Conservation (phyloP, 1,140 invertebrate species). For the Melanaphis sacchari region DNA sequence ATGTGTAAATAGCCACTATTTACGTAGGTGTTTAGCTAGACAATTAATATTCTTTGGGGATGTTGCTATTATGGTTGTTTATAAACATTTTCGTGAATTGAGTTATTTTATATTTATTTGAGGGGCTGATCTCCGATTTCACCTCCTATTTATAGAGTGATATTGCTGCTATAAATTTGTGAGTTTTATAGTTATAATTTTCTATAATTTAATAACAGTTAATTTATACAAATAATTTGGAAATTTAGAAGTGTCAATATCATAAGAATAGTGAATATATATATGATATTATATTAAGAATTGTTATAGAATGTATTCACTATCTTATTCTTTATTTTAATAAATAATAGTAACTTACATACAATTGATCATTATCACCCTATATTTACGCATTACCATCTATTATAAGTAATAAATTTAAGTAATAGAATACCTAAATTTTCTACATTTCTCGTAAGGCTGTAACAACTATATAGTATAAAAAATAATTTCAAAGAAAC, state of each 20-base stretch:
- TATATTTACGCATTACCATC: not conserved
- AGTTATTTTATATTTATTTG: not conserved
- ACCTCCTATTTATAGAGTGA: too few relatives aligned
- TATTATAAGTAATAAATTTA: not conserved
- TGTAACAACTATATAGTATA: not conserved
- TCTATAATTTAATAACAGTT: not conserved
- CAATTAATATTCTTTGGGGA: not conserved
- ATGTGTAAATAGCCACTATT: too few relatives aligned
- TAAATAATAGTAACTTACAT: not conserved
- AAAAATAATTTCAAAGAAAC: not conserved
- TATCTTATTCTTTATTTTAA: not conserved
- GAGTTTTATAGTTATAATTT: not conserved
- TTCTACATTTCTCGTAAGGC: not conserved
- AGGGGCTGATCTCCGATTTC: not conserved
- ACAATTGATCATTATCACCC: not conserved
- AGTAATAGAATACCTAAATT: not conserved
- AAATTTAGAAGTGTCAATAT: not conserved
- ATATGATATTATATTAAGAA: not conserved
- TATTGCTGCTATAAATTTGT: not conserved
- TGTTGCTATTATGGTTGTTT: not conserved
- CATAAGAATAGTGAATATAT: not conserved
- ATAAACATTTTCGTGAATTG: not conserved
- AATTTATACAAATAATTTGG: not conserved
- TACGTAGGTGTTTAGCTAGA: not conserved
- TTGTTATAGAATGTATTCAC: not conserved